A percentile compares a stretch with the other conserved stretches of the same genome.
Conservation (phyloP, 2,797 vertebrate genomes). For the Oreonectes daqikongensis region DNA sequence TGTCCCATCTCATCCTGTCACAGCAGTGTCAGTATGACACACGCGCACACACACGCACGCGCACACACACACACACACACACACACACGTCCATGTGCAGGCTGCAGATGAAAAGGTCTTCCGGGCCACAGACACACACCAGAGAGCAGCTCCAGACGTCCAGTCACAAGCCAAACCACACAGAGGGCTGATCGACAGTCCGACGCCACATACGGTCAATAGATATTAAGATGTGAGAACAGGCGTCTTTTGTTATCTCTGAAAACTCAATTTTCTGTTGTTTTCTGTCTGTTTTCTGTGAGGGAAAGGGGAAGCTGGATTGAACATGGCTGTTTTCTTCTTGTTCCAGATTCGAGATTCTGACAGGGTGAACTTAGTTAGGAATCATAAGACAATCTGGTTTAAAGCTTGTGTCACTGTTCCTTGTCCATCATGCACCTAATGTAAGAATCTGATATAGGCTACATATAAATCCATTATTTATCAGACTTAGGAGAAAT, state of each 20-base stretch:
- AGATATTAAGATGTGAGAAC: slow-evolving; percentile 55
- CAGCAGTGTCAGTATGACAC: slow-evolving; percentile 38
- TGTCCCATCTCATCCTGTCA: slow-evolving; percentile 50
- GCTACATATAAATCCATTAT: background rate
- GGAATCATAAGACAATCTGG: slow-evolving; percentile 42
- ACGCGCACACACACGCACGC: slow-evolving; percentile 23
- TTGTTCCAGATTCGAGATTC: slow-evolving; percentile 48
- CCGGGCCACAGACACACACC: slow-evolving; percentile 29
- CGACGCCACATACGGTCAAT: slow-evolving; percentile 45
- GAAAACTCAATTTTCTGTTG: slow-evolving; percentile 49
- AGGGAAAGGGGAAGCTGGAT: slow-evolving; percentile 12
- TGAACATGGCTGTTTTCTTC: slow-evolving; percentile 29
- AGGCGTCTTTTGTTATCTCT: slow-evolving; percentile 55
- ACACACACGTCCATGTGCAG: slow-evolving; percentile 15
- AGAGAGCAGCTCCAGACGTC: slow-evolving; percentile 42
- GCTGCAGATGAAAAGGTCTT: slow-evolving; percentile 43
- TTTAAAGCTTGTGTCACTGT: slow-evolving; percentile 45
- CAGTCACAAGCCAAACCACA: slow-evolving; percentile 22
- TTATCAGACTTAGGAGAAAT: slow-evolving; percentile 16
- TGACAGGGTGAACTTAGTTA: slow-evolving; percentile 47
- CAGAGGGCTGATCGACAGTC: slow-evolving; percentile 30
- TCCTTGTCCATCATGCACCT: slow-evolving; percentile 38
- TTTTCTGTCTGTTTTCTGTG: slow-evolving; percentile 30
- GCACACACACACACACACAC: no score
- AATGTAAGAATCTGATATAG: slow-evolving; percentile 46